Conservation (phyloP, 2,113 vertebrate genomes). For the Tylochromis polylepis region DNA sequence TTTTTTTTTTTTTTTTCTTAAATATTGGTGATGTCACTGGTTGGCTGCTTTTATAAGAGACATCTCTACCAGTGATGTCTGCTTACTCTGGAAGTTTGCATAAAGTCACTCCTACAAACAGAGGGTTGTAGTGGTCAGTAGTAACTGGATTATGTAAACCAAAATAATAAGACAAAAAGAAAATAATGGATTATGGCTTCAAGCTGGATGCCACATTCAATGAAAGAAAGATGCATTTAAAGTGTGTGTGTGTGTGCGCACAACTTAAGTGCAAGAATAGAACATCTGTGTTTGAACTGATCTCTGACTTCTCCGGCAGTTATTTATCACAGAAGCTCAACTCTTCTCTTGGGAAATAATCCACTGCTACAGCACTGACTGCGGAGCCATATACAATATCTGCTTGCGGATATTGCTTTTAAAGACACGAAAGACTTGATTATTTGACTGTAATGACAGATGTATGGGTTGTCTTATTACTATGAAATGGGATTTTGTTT, state of each 20-base stretch:
- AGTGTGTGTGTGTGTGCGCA: background rate
- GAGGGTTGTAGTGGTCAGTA: background rate
- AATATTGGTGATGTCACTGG: background rate
- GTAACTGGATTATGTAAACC: background rate
- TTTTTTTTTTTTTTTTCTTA: background rate
- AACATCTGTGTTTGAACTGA: background rate
- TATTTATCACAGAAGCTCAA: background rate
- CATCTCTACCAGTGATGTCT: background rate
- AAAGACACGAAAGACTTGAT: background rate
- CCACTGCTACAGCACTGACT: background rate
- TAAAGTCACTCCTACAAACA: background rate
- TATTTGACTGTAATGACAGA: background rate
- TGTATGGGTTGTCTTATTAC: background rate
- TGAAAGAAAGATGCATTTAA: background rate
- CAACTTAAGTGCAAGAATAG: background rate
- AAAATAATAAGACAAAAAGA: background rate
- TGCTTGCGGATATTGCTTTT: background rate
- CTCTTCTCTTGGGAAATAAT: background rate
- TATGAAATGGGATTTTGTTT: constrained; percentile 9
- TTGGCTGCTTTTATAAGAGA: background rate
- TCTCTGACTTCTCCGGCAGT: background rate
- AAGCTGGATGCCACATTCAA: background rate
- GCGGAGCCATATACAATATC: background rate
- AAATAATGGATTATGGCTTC: background rate
- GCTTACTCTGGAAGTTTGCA: constrained; percentile 2